phyloP scores from a whole-genome alignment of 2,113 vertebrate genomes.

The Brachionichthys hirsutus region DNA sequence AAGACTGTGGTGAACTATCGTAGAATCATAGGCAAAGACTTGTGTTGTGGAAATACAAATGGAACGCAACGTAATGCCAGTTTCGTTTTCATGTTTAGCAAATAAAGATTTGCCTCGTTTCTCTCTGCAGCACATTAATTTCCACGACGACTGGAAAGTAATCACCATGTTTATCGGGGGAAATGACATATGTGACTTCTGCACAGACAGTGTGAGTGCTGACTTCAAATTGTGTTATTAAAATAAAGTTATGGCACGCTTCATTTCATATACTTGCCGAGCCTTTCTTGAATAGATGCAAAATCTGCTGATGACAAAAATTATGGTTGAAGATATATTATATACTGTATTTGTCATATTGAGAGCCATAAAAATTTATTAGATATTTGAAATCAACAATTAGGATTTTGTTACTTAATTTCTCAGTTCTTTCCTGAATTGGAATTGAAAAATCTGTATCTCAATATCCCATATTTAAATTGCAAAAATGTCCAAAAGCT shows the following conservation, averaged over 20 bases:
- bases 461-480: no score
- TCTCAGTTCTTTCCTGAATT: background rate
- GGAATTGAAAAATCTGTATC: background rate
- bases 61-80: background rate
- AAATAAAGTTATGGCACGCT: no score
- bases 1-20: constrained; percentile 41
- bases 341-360: no score
- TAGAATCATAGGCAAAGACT: background rate
- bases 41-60: no score
- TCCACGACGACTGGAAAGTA: constrained; percentile 89
- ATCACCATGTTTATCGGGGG: constrained; percentile 86
- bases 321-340: no score
- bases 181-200: constrained; percentile 87
- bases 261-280: background rate
- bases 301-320: no score
- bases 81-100: background rate
- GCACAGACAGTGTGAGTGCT: constrained; percentile 82
- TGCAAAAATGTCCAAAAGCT: no score
- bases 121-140: constrained; percentile 81
- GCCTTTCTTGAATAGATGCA: no score
- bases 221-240: background rate
- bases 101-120: background rate
- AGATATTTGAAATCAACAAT: background rate
- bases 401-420: no score
- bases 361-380: background rate